Evolutionary conservation across 2,797 vertebrate species (phyloP).

Genomic region (Hypotaenidia philippensis): DNA sequence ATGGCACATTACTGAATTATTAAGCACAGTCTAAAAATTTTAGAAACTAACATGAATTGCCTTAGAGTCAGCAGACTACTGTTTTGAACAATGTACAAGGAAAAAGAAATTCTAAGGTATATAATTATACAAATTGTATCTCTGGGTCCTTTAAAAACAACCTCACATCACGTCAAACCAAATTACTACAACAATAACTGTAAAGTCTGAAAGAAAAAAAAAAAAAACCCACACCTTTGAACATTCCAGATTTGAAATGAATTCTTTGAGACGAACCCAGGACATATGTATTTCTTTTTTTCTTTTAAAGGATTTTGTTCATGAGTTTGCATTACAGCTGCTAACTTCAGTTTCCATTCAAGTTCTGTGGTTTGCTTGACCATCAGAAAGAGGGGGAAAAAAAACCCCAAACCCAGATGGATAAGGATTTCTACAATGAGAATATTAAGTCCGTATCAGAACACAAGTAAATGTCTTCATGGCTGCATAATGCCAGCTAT

Average conservation of each 20-base stretch:
- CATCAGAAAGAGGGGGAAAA: not conserved
- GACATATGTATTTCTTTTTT: too few species aligned
- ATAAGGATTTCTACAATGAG: not conserved
- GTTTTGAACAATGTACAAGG: not conserved
- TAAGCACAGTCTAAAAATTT: not conserved
- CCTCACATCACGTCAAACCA: not conserved
- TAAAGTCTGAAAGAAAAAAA: not conserved
- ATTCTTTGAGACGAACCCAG: not conserved
- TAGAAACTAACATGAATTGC: not conserved
- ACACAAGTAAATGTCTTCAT: not conserved
- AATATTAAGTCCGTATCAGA: not conserved
- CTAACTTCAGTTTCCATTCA: not conserved
- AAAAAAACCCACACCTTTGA: not conserved
- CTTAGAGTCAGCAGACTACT: not conserved
- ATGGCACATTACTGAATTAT: constrained; percentile 19
- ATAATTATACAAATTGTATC: not conserved
- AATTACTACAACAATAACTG: not conserved
- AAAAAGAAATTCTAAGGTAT: not conserved
- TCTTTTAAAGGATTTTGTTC: not conserved
- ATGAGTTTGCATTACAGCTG: not conserved
- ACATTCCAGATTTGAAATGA: not conserved
- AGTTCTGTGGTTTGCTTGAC: not conserved
- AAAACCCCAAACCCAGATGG: not conserved
- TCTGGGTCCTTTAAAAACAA: not conserved
- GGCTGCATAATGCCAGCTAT: not conserved